A percentile compares a stretch with the other conserved stretches of the same genome.
phyloP scores from a whole-genome alignment of 92 coral and sea anemone species.

The Porites rus region DNA sequence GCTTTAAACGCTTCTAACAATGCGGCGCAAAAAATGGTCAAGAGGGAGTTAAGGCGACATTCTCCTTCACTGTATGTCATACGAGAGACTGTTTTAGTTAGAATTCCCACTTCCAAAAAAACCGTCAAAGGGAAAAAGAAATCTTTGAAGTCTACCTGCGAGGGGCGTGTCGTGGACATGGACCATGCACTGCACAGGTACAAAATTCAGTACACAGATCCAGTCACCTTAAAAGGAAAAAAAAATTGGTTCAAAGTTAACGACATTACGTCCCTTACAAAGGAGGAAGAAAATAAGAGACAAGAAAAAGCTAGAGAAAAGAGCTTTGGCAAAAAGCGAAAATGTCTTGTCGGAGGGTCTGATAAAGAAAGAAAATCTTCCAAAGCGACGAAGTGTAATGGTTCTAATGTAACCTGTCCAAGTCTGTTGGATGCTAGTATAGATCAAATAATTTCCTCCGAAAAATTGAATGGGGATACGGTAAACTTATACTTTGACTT shows the following conservation, averaged over 20 bases:
- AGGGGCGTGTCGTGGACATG: slow-evolving; percentile 13
- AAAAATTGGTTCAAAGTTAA: slow-evolving; percentile 39
- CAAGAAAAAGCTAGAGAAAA: slow-evolving; percentile 21
- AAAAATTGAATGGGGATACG: slow-evolving; percentile 36
- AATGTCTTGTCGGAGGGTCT: background rate
- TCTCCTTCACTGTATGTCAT: slow-evolving; percentile 32
- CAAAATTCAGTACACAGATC: slow-evolving; percentile 5
- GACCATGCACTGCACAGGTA: slow-evolving; percentile 23
- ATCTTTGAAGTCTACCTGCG: slow-evolving; percentile 15
- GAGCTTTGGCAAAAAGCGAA: background rate
- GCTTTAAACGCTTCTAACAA: slow-evolving; percentile 31
- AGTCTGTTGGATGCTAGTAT: slow-evolving; percentile 28
- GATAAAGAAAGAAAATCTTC: background rate
- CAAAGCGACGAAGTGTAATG: no score
- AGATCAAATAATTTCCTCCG: slow-evolving; percentile 18
- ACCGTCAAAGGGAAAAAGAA: slow-evolving; percentile 34
- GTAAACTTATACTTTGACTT: slow-evolving; percentile 25
- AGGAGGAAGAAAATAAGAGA: slow-evolving; percentile 36
- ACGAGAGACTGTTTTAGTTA: slow-evolving; percentile 21
- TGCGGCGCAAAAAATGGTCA: slow-evolving; percentile 41
- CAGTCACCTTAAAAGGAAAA: slow-evolving; percentile 18
- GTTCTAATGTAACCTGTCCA: no score
- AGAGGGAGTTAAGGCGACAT: slow-evolving; percentile 11
- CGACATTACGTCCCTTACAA: slow-evolving; percentile 43
- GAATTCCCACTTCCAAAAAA: slow-evolving; percentile 36